These are phyloP conservation scores for Thysanoteuthis rhombus DNA, from an alignment of 2,888 invertebrate genomes.

Conservation along the genomic window DNA sequence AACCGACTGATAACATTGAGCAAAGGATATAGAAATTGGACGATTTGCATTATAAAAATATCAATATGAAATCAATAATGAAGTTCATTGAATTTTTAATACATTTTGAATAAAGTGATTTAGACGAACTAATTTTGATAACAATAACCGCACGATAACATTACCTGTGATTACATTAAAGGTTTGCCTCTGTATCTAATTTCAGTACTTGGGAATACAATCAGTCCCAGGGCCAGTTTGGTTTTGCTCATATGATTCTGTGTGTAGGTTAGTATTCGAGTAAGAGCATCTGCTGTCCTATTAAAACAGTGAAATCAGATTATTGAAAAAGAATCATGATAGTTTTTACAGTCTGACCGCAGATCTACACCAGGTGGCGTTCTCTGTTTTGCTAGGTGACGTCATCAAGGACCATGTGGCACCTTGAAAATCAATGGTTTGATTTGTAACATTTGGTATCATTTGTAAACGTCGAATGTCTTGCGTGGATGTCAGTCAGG, in stretches of 20 bases:
- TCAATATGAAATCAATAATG: too few species aligned
- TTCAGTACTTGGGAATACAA: too few species aligned
- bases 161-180: too few species aligned
- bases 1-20: too few species aligned
- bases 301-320: neutral
- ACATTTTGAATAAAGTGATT: too few species aligned
- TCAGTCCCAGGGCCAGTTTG: too few species aligned
- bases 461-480: neutral
- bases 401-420: neutral
- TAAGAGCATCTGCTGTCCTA: neutral
- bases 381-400: neutral
- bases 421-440: neutral
- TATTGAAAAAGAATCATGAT: neutral
- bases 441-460: neutral
- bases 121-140: too few species aligned
- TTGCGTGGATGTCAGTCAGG: neutral
- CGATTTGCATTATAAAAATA: too few species aligned
- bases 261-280: neutral
- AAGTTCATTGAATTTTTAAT: too few species aligned
- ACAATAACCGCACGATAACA: too few species aligned
- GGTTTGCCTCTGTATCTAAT: too few species aligned
- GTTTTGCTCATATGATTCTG: neutral
- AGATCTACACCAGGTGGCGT: neutral
- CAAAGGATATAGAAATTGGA: too few species aligned
- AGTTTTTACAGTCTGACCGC: neutral